Evolutionary conservation across 2,888 invertebrate species (phyloP), one percentile per base, ranked within the genome.

Genomic region (Noctua janthina): DNA sequence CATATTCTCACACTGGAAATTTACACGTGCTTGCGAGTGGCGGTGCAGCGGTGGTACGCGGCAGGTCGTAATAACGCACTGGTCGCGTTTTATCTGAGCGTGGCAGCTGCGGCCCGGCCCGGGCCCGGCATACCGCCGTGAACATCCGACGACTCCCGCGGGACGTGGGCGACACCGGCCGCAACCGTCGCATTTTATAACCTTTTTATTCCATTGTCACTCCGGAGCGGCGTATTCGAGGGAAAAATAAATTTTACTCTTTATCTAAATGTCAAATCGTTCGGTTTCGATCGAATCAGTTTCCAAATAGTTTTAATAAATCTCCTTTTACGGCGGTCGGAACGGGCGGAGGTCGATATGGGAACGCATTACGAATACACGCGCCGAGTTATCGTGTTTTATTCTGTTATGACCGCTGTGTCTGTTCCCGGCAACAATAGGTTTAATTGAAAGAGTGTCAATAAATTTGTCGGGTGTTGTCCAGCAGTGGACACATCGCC

Each of bases 261-360:
- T 97, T 97, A 97, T 97, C 97, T 97, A 96, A 96, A 97, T 96
- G 97, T 97, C 97, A 97, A 97, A 97, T 97, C 97, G 96, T 96
- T 95, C 96, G 94, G 94, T 95, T 95, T 94, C 97, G 96, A 97
- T 97, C 96, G 97, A 96, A 96, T 97, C 96, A 95, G 97, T 97
- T 96, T 95, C 95, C 95, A 96, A 97, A 97, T 96, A 96, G 96
- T 97, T 97, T 96, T 96, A 96, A 97, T 97, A 97, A 97, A 97
- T 97, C 97, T 96, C 96, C 96, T 96, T 97, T 97, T 96, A 97
- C 96, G 93, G 95, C 94, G 94, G 89, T 92, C 91, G 91, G 92
- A 93, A 93, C 94, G 93, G 92, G 92, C 92, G 92, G 93, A 94
- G 93, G 93, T 92, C 94, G 95, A 96, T 96, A 96, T 92, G 93